phyloP scores from a whole-genome alignment of 2,888 invertebrate genomes.

The Gymnocheta viridis region DNA sequence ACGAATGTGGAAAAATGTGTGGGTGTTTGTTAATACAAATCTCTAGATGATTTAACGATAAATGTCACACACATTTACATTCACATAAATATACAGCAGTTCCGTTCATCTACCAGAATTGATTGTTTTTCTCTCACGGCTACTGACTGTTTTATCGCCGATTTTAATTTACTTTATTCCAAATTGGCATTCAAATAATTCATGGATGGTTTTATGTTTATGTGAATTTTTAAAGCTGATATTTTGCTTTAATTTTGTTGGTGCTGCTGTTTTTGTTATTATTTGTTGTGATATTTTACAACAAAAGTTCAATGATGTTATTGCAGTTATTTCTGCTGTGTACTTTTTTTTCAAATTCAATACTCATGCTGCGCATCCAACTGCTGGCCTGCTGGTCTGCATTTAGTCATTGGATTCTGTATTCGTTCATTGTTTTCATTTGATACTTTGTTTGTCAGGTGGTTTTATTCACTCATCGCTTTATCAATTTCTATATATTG shows the following conservation, averaged over 20 bases:
- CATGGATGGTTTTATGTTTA: slow-evolving; percentile 45
- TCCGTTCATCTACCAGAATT: background rate
- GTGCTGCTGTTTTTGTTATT: background rate
- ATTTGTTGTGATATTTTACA: slow-evolving; percentile 14
- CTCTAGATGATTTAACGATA: slow-evolving; percentile 29
- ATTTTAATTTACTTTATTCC: background rate
- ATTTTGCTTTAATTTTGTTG: slow-evolving; percentile 8
- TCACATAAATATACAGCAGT: background rate
- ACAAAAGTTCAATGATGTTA: slow-evolving; percentile 42
- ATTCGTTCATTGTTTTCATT: slow-evolving; percentile 22
- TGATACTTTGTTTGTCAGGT: slow-evolving; percentile 4
- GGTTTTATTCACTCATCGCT: slow-evolving; percentile 20
- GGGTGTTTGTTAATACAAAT: background rate
- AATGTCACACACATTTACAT: slow-evolving; percentile 14
- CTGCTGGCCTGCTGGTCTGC: background rate
- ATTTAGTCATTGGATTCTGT: slow-evolving; percentile 17
- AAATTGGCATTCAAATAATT: slow-evolving; percentile 55
- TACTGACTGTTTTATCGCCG: slow-evolving; percentile 35
- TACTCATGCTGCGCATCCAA: background rate
- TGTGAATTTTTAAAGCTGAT: slow-evolving; percentile 28
- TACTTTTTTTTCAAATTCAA: background rate
- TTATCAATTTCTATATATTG: slow-evolving; percentile 18
- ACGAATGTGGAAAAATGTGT: background rate
- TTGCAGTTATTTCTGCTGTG: slow-evolving; percentile 6
- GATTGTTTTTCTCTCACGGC: slow-evolving; percentile 37